phyloP scores from a whole-genome alignment of 2,888 invertebrate genomes.

The Drosophila villosipedis region DNA sequence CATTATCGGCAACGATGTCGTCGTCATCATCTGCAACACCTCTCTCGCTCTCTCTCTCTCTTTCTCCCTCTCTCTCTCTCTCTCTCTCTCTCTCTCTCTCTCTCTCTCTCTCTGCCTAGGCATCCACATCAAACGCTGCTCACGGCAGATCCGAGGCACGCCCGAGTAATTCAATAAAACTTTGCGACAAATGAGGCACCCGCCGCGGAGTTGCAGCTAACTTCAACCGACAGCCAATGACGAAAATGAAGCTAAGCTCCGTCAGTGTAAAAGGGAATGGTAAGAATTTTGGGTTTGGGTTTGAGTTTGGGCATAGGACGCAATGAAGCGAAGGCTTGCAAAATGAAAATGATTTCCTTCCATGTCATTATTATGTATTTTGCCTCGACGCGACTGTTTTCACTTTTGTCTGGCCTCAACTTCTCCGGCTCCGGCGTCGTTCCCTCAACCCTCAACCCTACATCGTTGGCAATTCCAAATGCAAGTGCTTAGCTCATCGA shows the following conservation, averaged over 20 bases:
- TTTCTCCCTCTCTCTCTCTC: not conserved
- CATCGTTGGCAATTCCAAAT: slow-evolving; percentile 11
- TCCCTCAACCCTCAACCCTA: slow-evolving; percentile 5
- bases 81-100: slow-evolving; percentile 1
- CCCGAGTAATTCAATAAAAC: slow-evolving; percentile 81
- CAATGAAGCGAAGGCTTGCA: slow-evolving; percentile 70
- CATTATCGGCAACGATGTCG: slow-evolving; percentile 46
- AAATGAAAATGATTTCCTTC: slow-evolving; percentile 80
- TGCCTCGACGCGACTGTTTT: slow-evolving; percentile 65
- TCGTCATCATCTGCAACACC: not conserved
- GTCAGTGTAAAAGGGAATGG: not conserved
- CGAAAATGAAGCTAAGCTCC: slow-evolving; percentile 16
- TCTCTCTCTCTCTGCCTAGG: slow-evolving; percentile 11
- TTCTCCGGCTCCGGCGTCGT: slow-evolving; percentile 1
- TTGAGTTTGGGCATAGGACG: slow-evolving; percentile 15
- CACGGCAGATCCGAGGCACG: slow-evolving; percentile 66
- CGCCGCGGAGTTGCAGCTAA: slow-evolving; percentile 54
- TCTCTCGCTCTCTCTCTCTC: not conserved
- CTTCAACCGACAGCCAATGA: slow-evolving; percentile 55
- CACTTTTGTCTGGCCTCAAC: slow-evolving; percentile 62
- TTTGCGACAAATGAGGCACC: slow-evolving; percentile 80
- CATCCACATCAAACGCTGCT: slow-evolving; percentile 56
- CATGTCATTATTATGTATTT: slow-evolving; percentile 79
- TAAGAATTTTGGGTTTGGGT: not conserved
- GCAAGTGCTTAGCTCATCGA: slow-evolving; percentile 58